A percentile compares a stretch with the other conserved stretches of the same genome.
Evolutionary conservation across 1,140 invertebrate species (phyloP).

Genomic region (Probaryconus sp.): DNA sequence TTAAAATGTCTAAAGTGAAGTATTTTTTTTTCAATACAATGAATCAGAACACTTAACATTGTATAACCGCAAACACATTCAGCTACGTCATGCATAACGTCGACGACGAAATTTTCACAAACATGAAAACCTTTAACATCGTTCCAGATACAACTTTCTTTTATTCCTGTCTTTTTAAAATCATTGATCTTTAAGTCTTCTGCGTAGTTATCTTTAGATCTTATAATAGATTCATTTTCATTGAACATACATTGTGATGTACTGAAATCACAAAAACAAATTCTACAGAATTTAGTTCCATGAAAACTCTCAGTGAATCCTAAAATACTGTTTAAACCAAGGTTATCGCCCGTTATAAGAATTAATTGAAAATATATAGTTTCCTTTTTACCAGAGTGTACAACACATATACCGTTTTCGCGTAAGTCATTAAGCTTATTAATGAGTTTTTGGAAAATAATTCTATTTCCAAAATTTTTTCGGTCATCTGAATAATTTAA

Average conservation of each 20-base stretch:
- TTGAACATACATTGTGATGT: not conserved
- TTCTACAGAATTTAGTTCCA: conserved; percentile 8
- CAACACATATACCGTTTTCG: not conserved
- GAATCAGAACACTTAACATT: conserved; percentile 3
- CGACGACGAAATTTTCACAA: conserved; percentile 10
- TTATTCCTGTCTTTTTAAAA: conserved; percentile 3
- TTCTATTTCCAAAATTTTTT: conserved; percentile 14
- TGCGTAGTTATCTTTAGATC: conserved; percentile 20
- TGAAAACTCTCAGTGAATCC: conserved; percentile 18
- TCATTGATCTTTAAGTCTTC: not conserved
- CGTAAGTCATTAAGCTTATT: conserved; percentile 12
- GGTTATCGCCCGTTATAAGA: conserved; percentile 23
- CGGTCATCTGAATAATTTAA: conserved; percentile 8
- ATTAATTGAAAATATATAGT: conserved; percentile 15
- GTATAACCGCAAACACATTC: conserved; percentile 20
- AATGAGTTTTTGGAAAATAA: conserved; percentile 7
- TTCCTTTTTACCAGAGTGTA: not conserved
- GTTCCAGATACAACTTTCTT: conserved; percentile 12
- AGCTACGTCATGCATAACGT: conserved; percentile 34
- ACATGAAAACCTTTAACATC: conserved; percentile 22
- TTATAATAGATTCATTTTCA: conserved; percentile 5
- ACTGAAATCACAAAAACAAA: not conserved
- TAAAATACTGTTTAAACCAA: conserved; percentile 19
- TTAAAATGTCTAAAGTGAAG: conserved; percentile 11
- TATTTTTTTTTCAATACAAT: conserved; percentile 1